phyloP scores from a whole-genome alignment of 2,888 invertebrate species.

The Orthonevra nobilis region DNA sequence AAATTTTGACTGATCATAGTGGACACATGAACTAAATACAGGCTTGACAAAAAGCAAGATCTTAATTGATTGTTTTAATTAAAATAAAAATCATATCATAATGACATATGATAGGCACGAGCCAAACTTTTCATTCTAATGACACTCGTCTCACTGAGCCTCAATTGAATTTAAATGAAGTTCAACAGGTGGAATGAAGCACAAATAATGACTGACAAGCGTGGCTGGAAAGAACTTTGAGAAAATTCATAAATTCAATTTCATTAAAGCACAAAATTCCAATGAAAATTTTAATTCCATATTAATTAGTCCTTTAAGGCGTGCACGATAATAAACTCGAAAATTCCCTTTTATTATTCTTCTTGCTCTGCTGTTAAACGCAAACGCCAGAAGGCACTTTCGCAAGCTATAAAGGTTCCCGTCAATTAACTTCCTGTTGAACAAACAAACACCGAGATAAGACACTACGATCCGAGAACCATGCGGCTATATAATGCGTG shows the following conservation, averaged over 20 bases:
- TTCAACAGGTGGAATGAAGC: constrained; percentile 18
- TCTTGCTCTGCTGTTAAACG: constrained; percentile 1
- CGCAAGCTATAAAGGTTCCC: constrained; percentile 7
- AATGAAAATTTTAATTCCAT: constrained; percentile 29
- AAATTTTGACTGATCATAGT: too few species aligned
- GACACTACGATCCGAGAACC: too few species aligned
- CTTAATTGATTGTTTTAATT: too few species aligned
- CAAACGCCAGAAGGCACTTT: constrained; percentile 12
- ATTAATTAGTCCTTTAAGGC: constrained; percentile 21
- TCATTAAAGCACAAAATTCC: too few species aligned
- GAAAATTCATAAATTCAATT: constrained; percentile 2
- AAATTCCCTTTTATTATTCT: constrained; percentile 19
- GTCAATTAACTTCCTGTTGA: constrained; percentile 23
- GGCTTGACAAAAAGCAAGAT: too few species aligned
- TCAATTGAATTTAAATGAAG: not conserved
- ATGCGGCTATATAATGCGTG: too few species aligned
- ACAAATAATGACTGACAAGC: constrained; percentile 16
- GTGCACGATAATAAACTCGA: constrained; percentile 13
- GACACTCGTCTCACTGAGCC: not conserved
- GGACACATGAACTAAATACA: too few species aligned
- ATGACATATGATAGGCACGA: too few species aligned
- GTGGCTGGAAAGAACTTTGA: not conserved
- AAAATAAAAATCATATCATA: too few species aligned
- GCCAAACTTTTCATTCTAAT: too few species aligned
- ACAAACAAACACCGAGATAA: constrained; percentile 1